phyloP scores from a whole-genome alignment of 1,140 invertebrate species.

The Plectus sambesii region DNA sequence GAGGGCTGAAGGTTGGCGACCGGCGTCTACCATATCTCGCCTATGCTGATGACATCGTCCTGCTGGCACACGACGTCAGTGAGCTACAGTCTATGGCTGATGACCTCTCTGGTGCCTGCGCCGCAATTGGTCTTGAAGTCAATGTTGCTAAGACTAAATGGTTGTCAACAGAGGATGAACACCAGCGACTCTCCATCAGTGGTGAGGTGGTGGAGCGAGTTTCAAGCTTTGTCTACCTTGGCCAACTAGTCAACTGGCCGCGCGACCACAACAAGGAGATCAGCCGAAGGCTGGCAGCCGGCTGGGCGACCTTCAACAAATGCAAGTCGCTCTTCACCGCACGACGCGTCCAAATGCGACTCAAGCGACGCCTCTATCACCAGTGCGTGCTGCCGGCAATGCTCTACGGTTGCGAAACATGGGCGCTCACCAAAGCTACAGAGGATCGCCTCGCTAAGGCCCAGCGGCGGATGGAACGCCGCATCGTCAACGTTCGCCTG shows the following conservation, averaged over 20 bases:
- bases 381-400: slow-evolving; percentile 11
- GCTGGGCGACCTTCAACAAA: slow-evolving; percentile 4
- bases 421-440: slow-evolving; percentile 9
- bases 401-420: slow-evolving; percentile 14
- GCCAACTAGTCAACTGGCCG: slow-evolving; percentile 10
- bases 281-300: slow-evolving; percentile 4
- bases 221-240: slow-evolving; percentile 10
- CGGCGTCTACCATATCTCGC: slow-evolving; percentile 23
- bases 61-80: slow-evolving; percentile 18
- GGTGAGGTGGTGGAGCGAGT: slow-evolving; percentile 5
- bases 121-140: slow-evolving; percentile 12
- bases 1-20: slow-evolving; percentile 3
- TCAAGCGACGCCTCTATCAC: slow-evolving; percentile 15
- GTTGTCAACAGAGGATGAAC: too few species aligned
- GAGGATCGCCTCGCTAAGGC: neutral
- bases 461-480: slow-evolving; percentile 9
- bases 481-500: slow-evolving; percentile 8
- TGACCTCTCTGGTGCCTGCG: slow-evolving; percentile 2
- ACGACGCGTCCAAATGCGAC: slow-evolving; percentile 5
- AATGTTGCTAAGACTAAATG: slow-evolving; percentile 13
- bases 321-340: slow-evolving; percentile 3
- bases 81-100: slow-evolving; percentile 18
- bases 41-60: slow-evolving; percentile 44
- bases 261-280: slow-evolving; percentile 9
- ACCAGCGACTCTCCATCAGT: neutral